phyloP scores from a whole-genome alignment of 2,113 vertebrate species.

The Grammomys surdaster region DNA sequence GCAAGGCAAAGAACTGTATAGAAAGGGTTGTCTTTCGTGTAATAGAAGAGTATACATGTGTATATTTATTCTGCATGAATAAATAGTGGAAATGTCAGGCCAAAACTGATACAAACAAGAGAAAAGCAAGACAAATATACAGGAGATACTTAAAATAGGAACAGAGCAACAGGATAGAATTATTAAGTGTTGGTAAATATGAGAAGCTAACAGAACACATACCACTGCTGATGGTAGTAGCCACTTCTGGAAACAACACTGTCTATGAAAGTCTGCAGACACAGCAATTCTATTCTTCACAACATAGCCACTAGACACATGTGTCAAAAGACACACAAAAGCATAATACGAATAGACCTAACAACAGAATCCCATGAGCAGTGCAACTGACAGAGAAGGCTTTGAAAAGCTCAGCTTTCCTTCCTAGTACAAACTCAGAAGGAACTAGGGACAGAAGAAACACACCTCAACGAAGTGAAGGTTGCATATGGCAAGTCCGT shows the following conservation, averaged over 20 bases:
- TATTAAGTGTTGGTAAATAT: constrained; percentile 15
- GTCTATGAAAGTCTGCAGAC: constrained; percentile 9
- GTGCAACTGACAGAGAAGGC: neutral
- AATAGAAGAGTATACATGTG: neutral
- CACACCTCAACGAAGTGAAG: neutral
- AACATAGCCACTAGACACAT: constrained; percentile 25
- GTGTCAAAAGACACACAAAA: neutral
- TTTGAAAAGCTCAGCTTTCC: neutral
- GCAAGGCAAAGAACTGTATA: neutral
- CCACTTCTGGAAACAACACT: constrained; percentile 64
- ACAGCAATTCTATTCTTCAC: constrained; percentile 36
- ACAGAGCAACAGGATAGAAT: constrained; percentile 27
- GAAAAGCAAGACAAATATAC: constrained; percentile 55
- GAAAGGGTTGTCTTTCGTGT: neutral
- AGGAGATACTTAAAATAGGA: neutral
- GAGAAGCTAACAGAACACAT: constrained; percentile 6
- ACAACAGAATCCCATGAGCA: neutral
- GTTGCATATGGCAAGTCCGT: neutral
- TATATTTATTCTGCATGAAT: constrained; percentile 32
- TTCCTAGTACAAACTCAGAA: neutral
- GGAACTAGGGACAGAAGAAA: neutral
- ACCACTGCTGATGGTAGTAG: neutral
- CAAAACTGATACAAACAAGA: neutral
- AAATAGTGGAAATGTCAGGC: constrained; percentile 7
- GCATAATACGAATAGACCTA: neutral